Evolutionary conservation across 2,888 invertebrate species (phyloP).

Genomic region (Eledona agricola): DNA sequence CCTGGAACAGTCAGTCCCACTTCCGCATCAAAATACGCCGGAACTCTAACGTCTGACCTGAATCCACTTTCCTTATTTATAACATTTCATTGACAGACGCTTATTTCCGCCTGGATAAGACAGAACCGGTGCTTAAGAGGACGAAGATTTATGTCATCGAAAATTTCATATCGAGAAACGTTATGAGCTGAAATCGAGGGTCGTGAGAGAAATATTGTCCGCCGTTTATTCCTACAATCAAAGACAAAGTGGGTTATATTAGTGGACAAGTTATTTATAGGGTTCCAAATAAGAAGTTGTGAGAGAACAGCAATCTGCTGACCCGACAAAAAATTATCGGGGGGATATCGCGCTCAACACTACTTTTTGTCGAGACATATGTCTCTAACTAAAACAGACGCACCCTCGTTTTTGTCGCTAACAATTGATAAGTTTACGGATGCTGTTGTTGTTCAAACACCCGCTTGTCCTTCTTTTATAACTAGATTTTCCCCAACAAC

Average conservation of each 20-base stretch:
- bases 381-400: slow-evolving; percentile 9
- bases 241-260: slow-evolving; percentile 39
- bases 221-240: slow-evolving; percentile 39
- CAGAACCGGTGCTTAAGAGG: slow-evolving; percentile 36
- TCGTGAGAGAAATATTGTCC: slow-evolving; percentile 44
- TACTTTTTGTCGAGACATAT: slow-evolving; percentile 14
- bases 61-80: slow-evolving; percentile 26
- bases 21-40: slow-evolving; percentile 38
- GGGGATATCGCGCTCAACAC: slow-evolving; percentile 14
- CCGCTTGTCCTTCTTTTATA: slow-evolving; percentile 19
- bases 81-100: slow-evolving; percentile 20
- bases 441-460: slow-evolving; percentile 25
- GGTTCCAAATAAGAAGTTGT: slow-evolving; percentile 32
- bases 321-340: slow-evolving; percentile 26
- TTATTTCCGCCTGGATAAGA: slow-evolving; percentile 35
- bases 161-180: slow-evolving; percentile 45
- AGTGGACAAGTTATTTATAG: slow-evolving; percentile 39
- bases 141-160: slow-evolving; percentile 41
- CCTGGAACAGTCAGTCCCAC: slow-evolving; percentile 43
- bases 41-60: slow-evolving; percentile 27
- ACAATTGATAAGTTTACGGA: slow-evolving; percentile 11
- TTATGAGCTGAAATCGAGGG: slow-evolving; percentile 42
- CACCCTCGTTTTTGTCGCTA: no score
- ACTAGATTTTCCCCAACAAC: slow-evolving; percentile 31
- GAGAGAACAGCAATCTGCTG: no score